Conservation (phyloP, 2,797 vertebrate genomes). For the Bovichtus diacanthus region DNA sequence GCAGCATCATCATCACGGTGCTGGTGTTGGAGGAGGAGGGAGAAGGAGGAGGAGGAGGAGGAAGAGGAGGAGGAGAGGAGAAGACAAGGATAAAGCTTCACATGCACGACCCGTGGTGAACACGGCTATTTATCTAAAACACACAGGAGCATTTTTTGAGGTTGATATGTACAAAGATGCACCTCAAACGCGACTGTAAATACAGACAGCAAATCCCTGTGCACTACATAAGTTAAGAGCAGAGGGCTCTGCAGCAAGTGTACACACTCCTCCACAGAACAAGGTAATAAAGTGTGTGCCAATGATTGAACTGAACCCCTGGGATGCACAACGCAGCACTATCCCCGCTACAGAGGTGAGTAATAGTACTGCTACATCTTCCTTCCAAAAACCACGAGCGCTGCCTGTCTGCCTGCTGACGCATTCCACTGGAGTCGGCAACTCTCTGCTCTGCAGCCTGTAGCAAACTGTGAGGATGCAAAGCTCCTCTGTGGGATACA, state of each 20-base stretch:
- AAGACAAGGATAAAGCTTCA: slow-evolving; percentile 25
- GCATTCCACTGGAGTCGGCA: slow-evolving; percentile 61
- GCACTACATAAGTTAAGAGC: slow-evolving; percentile 35
- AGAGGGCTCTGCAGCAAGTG: slow-evolving; percentile 44
- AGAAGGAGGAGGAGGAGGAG: slow-evolving; percentile 8
- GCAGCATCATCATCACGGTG: neutral
- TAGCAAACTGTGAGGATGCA: slow-evolving; percentile 29
- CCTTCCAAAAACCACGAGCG: slow-evolving; percentile 50
- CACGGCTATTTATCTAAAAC: slow-evolving; percentile 29
- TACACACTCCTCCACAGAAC: slow-evolving; percentile 53
- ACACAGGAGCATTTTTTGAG: slow-evolving; percentile 29
- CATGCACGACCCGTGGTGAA: slow-evolving; percentile 29
- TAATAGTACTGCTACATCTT: slow-evolving; percentile 66
- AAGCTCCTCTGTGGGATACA: slow-evolving; percentile 45
- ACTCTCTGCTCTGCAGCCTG: slow-evolving; percentile 41
- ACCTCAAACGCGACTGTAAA: slow-evolving; percentile 12
- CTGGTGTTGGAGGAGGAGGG: slow-evolving; percentile 21
- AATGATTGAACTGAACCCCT: slow-evolving; percentile 71
- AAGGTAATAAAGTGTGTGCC: slow-evolving; percentile 72
- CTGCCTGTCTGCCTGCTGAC: slow-evolving; percentile 56
- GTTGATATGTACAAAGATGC: slow-evolving; percentile 5
- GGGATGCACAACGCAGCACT: slow-evolving; percentile 67
- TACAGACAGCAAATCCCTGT: slow-evolving; percentile 36
- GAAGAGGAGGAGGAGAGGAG: slow-evolving; percentile 9
- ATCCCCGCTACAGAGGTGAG: slow-evolving; percentile 67